These are phyloP conservation scores for Syngnathus acus DNA, from an alignment of 2,797 vertebrate species.

Conservation along the genomic window DNA sequence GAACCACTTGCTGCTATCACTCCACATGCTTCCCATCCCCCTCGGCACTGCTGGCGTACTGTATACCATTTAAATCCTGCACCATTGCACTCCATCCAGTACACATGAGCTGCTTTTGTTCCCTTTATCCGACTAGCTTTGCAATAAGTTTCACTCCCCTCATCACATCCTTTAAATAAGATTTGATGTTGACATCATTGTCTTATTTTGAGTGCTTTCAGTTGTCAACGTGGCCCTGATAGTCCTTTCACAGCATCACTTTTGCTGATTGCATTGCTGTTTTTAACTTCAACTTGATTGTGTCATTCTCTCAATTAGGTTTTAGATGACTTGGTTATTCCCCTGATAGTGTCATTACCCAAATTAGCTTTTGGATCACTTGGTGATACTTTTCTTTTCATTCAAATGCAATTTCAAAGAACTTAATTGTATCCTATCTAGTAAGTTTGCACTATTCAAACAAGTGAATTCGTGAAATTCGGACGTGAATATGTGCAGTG, in stretches of 20 bases:
- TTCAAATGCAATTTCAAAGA: not conserved
- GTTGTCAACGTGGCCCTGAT: too few relatives aligned
- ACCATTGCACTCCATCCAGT: not conserved
- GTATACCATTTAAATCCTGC: not conserved
- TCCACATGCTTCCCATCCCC: conserved; percentile 8
- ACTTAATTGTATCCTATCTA: not conserved
- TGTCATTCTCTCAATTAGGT: too few relatives aligned
- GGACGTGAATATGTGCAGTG: not conserved
- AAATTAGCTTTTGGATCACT: too few relatives aligned
- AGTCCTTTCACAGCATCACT: not conserved
- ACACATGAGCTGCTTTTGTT: too few relatives aligned
- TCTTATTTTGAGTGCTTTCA: too few relatives aligned
- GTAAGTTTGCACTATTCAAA: not conserved
- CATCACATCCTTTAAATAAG: not conserved
- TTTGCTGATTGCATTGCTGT: not conserved
- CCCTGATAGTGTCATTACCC: too few relatives aligned
- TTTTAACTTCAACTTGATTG: too few relatives aligned
- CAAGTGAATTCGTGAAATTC: not conserved
- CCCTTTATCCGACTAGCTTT: not conserved
- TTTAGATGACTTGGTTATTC: too few relatives aligned
- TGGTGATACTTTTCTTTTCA: not conserved
- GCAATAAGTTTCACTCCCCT: not conserved
- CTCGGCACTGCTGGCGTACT: not conserved
- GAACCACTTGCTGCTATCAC: conserved; percentile 32
- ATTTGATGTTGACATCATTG: too few relatives aligned